Percentiles rank a stretch among this genome's conserved stretches.
phyloP scores from a whole-genome alignment of 2,797 vertebrate genomes.

The Cercopithecus neglectus region DNA sequence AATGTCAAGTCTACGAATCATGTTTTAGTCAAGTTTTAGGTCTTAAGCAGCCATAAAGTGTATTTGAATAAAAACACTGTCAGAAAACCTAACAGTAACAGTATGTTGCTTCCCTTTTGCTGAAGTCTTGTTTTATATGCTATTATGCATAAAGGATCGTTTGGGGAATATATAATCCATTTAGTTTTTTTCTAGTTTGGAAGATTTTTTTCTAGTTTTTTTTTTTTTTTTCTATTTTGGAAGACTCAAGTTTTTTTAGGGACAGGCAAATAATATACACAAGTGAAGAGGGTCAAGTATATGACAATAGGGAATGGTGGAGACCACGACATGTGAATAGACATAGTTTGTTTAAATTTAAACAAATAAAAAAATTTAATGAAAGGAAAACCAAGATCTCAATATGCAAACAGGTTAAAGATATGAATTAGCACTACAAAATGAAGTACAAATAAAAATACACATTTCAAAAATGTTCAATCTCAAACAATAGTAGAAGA shows the following conservation, averaged over 20 bases:
- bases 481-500: background rate
- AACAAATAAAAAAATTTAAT: background rate
- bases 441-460: background rate
- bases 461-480: background rate
- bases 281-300: background rate
- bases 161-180: background rate
- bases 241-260: background rate
- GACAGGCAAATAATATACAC: background rate
- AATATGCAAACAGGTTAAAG: background rate
- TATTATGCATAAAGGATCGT: background rate
- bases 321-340: background rate
- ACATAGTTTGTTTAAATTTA: background rate
- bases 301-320: background rate
- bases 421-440: background rate
- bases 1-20: background rate
- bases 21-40: background rate
- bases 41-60: background rate
- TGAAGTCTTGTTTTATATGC: background rate
- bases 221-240: background rate
- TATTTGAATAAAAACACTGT: background rate
- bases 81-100: background rate
- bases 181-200: background rate
- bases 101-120: background rate
- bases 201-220: background rate
- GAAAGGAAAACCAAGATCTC: background rate